Percentiles rank a stretch among this genome's conserved stretches.
Evolutionary conservation across 2,113 vertebrate species (phyloP).

Genomic region (Sander lucioperca): DNA sequence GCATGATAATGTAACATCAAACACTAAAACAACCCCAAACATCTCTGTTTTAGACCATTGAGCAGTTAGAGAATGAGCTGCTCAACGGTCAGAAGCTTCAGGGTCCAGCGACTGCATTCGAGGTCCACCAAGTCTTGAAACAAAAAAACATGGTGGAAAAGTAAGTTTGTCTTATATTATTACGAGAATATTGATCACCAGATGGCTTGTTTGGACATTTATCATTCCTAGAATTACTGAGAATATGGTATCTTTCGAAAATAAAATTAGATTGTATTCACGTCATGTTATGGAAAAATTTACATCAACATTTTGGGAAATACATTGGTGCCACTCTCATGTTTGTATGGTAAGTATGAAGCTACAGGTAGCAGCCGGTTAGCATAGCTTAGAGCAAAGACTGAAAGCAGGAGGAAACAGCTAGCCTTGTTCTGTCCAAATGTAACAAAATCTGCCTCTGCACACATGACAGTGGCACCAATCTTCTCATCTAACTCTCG

Average conservation of each 20-base stretch:
- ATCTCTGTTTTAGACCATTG: slow-evolving; percentile 87
- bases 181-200: background rate
- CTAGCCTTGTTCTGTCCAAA: no score
- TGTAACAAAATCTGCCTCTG: no score
- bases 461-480: background rate
- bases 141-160: slow-evolving; percentile 90
- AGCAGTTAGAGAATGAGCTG: slow-evolving; percentile 96
- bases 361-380: no score
- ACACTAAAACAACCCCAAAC: background rate
- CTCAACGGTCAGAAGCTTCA: slow-evolving; percentile 98
- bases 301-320: background rate
- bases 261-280: background rate
- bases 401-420: background rate
- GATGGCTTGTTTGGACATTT: background rate
- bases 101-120: slow-evolving; percentile 93
- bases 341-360: background rate
- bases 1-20: accelerated
- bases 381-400: background rate
- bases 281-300: background rate
- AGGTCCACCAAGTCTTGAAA: slow-evolving; percentile 91
- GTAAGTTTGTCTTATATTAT: slow-evolving; percentile 81
- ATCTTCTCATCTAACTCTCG: background rate
- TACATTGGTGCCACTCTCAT: background rate
- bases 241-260: background rate
- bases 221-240: background rate